Base-by-base conservation (phyloP, 1,140 invertebrate species). In the Pseudomyrmex gracilis region DNA sequence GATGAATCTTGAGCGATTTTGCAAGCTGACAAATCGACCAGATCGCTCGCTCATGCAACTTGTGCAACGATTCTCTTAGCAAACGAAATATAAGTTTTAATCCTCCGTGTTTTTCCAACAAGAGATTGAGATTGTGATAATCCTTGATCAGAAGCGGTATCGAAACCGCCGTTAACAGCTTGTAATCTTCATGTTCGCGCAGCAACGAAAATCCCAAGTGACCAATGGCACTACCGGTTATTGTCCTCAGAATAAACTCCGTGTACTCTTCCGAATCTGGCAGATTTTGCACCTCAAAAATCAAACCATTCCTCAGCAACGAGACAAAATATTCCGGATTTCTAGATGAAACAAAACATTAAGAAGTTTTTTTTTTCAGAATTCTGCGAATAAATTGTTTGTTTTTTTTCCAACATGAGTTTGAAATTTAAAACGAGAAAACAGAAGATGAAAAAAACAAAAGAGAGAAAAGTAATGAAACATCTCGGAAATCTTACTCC, bases 121-220 rank as follows among this genome's bases (percentile, higher is more conserved):
- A 61, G 0, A 67, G 70, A 9, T 88, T 88, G 0, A 94, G 84
- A 8, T 71, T 85, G 9, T 84, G 70, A n/a, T 88, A 91, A 0
- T 87, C 91, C 7, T 90, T 58, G 9, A 94, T 89, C 9, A 94
- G 53, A 74, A 93, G 93, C 0, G 94, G 94, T 86, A 94, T 93
- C 15, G 94, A 94, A 0, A 94, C 74, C 12, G 93, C 93, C 15
- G 91, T 90, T 0, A 93, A 80, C 9, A 86, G 73, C 66, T 92
- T 93, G 17, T 93, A 84, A 5, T 68, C 13, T 9, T 93, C 91
- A 2, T 91, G 85, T 2, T 92, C 93, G 4, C 92, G 90, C 2
- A 91, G 22, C 1, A 94, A 53, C 60, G 92, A 90, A 2, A 91
- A 83, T 0, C 88, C 85, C 0, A 94, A 53, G 13, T 94, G 91